Percentiles rank a stretch among this genome's conserved stretches.
Conservation (phyloP, 2,888 invertebrate genomes). For the Teleogryllus oceanicus region DNA sequence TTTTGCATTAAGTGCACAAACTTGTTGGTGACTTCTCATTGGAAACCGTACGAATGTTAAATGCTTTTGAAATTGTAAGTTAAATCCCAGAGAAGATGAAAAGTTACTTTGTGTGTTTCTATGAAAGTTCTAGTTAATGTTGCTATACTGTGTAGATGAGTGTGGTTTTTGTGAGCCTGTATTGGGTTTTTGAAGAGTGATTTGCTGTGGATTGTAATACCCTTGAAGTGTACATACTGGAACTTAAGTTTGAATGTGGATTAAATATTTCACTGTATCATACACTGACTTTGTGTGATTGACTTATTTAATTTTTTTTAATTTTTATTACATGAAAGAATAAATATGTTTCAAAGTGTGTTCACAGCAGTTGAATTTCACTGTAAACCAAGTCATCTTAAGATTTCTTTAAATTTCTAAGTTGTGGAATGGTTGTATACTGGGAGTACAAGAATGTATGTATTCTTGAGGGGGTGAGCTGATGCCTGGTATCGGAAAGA, state of each 20-base stretch:
- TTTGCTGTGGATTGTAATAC: background rate
- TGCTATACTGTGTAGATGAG: background rate
- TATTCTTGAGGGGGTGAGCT: constrained; percentile 18
- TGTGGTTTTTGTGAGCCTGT: constrained; percentile 11
- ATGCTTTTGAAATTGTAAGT: background rate
- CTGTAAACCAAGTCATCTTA: background rate
- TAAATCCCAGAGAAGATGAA: background rate
- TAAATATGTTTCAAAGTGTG: background rate
- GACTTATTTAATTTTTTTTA: background rate
- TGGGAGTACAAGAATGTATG: constrained; percentile 9
- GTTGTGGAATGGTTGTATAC: background rate
- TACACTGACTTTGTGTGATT: background rate
- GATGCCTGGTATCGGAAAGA: background rate
- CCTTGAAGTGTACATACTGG: background rate
- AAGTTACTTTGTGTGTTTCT: background rate
- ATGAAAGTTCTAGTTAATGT: constrained; percentile 12
- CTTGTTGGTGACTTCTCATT: background rate
- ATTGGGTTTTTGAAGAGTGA: background rate
- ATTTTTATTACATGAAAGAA: constrained; percentile 4
- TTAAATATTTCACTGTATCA: constrained; percentile 18
- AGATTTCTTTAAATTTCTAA: background rate
- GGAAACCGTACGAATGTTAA: background rate
- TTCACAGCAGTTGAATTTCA: background rate
- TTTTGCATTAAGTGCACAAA: background rate
- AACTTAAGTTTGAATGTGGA: background rate